phyloP scores from a whole-genome alignment of 1,140 invertebrate genomes.

The Zaprionus inermis region DNA sequence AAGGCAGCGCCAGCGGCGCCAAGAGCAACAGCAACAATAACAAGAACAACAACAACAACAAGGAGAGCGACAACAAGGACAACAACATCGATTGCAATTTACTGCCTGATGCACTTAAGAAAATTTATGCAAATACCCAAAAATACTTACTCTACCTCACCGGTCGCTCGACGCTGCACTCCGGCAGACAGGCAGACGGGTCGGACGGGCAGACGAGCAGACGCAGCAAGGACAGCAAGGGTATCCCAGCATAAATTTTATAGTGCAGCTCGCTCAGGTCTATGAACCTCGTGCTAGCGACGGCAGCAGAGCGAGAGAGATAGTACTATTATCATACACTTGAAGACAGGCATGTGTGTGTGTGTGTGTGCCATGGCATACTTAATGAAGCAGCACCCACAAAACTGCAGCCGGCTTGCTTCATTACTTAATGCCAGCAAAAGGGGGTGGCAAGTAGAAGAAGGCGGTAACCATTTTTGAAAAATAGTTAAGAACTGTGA shows the following conservation, averaged over 20 bases:
- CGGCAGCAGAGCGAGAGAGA: slow-evolving; percentile 1
- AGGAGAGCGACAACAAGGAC: slow-evolving; percentile 30
- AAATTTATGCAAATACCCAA: slow-evolving; percentile 84
- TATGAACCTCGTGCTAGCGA: slow-evolving; percentile 53
- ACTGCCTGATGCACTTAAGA: slow-evolving; percentile 83
- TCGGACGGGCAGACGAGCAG: slow-evolving; percentile 35
- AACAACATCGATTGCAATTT: slow-evolving; percentile 83
- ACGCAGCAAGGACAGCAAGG: slow-evolving; percentile 72
- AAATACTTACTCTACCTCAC: slow-evolving; percentile 76
- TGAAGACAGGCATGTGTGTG: slow-evolving; percentile 5
- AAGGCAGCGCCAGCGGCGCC: neutral
- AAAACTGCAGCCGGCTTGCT: slow-evolving; percentile 74
- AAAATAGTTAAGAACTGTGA: slow-evolving; percentile 73
- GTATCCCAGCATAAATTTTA: slow-evolving; percentile 81
- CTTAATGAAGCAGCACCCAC: slow-evolving; percentile 78
- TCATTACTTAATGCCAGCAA: slow-evolving; percentile 65
- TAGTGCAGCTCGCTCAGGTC: slow-evolving; percentile 69
- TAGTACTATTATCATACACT: slow-evolving; percentile 1
- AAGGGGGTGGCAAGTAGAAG: neutral
- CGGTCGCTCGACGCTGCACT: slow-evolving; percentile 7
- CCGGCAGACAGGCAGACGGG: slow-evolving; percentile 41
- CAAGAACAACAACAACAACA: slow-evolving; percentile 34
- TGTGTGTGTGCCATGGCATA: slow-evolving; percentile 54
- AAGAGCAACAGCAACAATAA: slow-evolving; percentile 21
- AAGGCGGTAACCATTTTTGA: slow-evolving; percentile 48